Base-by-base conservation (phyloP, 2,888 invertebrate species). In the Alloplasta piceator region DNA sequence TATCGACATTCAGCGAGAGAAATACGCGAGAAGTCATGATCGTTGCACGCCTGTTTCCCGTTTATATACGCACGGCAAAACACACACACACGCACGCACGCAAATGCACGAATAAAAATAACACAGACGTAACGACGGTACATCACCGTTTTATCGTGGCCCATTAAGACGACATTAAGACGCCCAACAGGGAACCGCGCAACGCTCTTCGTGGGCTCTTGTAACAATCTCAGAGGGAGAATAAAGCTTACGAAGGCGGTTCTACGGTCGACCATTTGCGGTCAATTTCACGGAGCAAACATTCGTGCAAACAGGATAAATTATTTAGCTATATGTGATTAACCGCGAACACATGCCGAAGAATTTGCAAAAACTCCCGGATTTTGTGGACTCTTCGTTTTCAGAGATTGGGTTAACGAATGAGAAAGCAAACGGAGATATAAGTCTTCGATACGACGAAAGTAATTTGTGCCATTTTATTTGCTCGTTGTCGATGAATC, bases 91-190 rank as follows among this genome's bases (percentile, higher is more conserved):
- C 26, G 3, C 26, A 3, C 26, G 3, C 26, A 26, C 26, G 3
- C 26, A 26, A 26, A 26, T 26, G 26, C 26, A 26, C 26, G 26
- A 3, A 26, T 26, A 26, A 26, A 26, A 26, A 26, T 3, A 26
- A 26, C 26, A 26, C 1, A 26, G 26, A 26, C 26, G 26, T 26
- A 26, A 26, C 26, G 26, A 26, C 52, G n/a, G 61, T 78, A 79
- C 79, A 84, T 75, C 77, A 71, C 50, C 58, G 66, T 78, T 88
- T 88, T 87, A 88, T 88, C 88, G 83, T 76, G n/a, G 83, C 83
- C 71, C 88, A 87, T 88, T 88, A 88, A 87, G 85, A 82, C 76
- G 84, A 85, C 87, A 86, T 87, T 86, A 86, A 86, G 86, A 84
- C 78, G 76, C 82, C 82, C 82, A 82, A 87, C 67, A 71, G 80